phyloP scores from a whole-genome alignment of 2,888 invertebrate species.

The Auanema freiburgensis region DNA sequence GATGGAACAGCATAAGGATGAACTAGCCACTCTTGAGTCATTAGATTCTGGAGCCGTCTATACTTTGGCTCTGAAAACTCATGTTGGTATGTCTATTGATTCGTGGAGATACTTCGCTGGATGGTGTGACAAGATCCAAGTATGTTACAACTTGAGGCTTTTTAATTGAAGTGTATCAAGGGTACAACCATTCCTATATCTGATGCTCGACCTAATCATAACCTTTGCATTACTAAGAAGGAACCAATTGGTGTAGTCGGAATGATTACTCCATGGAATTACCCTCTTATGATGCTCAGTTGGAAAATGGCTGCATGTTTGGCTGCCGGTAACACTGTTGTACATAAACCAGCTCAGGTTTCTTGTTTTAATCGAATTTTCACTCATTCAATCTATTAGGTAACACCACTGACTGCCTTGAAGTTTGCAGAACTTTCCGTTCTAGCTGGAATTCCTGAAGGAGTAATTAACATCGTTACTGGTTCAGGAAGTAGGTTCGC shows the following conservation, averaged over 20 bases:
- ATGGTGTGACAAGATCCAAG: conserved; percentile 91
- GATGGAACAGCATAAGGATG: conserved; percentile 91
- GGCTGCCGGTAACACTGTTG: conserved; percentile 92
- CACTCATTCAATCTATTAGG: conserved; percentile 64
- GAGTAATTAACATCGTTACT: conserved; percentile 88
- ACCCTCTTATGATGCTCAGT: conserved; percentile 95
- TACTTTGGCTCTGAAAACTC: conserved; percentile 91
- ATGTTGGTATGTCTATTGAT: conserved; percentile 95
- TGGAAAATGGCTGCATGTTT: conserved; percentile 98
- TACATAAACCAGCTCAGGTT: conserved; percentile 85
- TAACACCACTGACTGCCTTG: conserved; percentile 86
- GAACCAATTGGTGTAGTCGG: conserved; percentile 78
- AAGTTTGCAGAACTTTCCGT: conserved; percentile 90
- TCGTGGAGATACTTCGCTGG: conserved; percentile 93
- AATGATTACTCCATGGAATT: conserved; percentile 94
- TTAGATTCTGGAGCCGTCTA: conserved; percentile 95
- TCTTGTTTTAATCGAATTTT: not conserved
- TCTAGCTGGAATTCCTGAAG: conserved; percentile 88
- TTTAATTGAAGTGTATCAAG: conserved; percentile 37
- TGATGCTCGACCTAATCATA: conserved; percentile 86
- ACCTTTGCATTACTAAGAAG: conserved; percentile 82
- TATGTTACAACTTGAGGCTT: conserved; percentile 25
- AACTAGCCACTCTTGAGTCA: conserved; percentile 88
- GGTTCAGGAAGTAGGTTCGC: conserved; percentile 63
- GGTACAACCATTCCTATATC: conserved; percentile 88